phyloP scores from a whole-genome alignment of 2,113 vertebrate genomes.

The Oxyruncus cristatus region DNA sequence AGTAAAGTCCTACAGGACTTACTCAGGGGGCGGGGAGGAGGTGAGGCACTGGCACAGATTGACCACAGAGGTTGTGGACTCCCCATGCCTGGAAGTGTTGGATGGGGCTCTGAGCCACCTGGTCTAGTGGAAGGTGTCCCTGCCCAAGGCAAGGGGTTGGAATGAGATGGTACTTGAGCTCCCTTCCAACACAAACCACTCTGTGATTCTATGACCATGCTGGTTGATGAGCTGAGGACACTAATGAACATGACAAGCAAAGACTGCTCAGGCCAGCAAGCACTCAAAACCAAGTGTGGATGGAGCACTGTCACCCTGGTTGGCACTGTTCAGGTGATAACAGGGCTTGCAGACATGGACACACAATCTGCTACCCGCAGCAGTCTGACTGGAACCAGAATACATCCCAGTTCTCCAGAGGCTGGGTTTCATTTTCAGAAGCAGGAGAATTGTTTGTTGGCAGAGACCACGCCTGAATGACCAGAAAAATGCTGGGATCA shows the following conservation, averaged over 20 bases:
- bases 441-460: background rate
- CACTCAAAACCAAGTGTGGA: background rate
- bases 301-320: background rate
- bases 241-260: background rate
- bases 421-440: background rate
- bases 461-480: background rate
- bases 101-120: background rate
- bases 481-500: conserved; percentile 22
- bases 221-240: background rate
- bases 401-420: background rate
- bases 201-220: background rate
- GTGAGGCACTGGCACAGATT: background rate
- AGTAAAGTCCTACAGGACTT: background rate
- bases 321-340: background rate
- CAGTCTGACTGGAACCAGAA: background rate
- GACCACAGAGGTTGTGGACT: background rate
- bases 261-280: background rate
- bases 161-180: background rate
- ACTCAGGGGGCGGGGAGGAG: background rate
- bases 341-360: background rate
- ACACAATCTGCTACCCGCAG: background rate
- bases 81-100: background rate
- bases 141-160: background rate
- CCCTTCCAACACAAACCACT: background rate
- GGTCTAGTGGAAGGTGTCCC: background rate